These are phyloP conservation scores for Diplodus sargus DNA, from an alignment of 2,797 vertebrate genomes.

Conservation along the genomic window DNA sequence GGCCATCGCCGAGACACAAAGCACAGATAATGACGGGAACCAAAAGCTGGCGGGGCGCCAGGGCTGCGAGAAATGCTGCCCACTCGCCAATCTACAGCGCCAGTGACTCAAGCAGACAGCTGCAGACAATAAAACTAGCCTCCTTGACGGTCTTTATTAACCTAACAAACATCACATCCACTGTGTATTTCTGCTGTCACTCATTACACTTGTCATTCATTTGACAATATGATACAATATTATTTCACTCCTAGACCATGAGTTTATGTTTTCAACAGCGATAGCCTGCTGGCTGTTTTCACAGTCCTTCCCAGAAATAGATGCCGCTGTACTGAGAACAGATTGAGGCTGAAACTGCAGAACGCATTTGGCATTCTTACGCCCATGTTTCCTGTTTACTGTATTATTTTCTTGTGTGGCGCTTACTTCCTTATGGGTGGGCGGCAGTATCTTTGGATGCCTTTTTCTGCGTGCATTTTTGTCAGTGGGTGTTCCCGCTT, in stretches of 20 bases:
- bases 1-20: slow-evolving; percentile 80
- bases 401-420: slow-evolving; percentile 75
- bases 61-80: slow-evolving; percentile 47
- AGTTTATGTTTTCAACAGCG: slow-evolving; percentile 20
- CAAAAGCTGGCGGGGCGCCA: slow-evolving; percentile 68
- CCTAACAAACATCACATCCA: slow-evolving; percentile 60
- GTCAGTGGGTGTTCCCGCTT: neutral
- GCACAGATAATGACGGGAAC: slow-evolving; percentile 79
- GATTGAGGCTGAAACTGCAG: slow-evolving; percentile 75
- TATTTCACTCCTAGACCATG: slow-evolving; percentile 39
- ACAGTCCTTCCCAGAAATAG: slow-evolving; percentile 78
- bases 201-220: slow-evolving; percentile 65
- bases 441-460: slow-evolving; percentile 51
- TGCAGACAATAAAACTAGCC: slow-evolving; percentile 65
- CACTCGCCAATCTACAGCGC: slow-evolving; percentile 56
- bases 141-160: slow-evolving; percentile 48
- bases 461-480: slow-evolving; percentile 32
- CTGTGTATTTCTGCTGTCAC: slow-evolving; percentile 38
- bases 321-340: slow-evolving; percentile 64
- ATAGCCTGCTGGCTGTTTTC: slow-evolving; percentile 63
- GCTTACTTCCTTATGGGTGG: slow-evolving; percentile 66
- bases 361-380: slow-evolving; percentile 78
- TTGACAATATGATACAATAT: slow-evolving; percentile 54
- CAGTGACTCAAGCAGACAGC: slow-evolving; percentile 67
- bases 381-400: slow-evolving; percentile 84